phyloP scores from a whole-genome alignment of 2,888 invertebrate species.

The Drosophila greeni region DNA sequence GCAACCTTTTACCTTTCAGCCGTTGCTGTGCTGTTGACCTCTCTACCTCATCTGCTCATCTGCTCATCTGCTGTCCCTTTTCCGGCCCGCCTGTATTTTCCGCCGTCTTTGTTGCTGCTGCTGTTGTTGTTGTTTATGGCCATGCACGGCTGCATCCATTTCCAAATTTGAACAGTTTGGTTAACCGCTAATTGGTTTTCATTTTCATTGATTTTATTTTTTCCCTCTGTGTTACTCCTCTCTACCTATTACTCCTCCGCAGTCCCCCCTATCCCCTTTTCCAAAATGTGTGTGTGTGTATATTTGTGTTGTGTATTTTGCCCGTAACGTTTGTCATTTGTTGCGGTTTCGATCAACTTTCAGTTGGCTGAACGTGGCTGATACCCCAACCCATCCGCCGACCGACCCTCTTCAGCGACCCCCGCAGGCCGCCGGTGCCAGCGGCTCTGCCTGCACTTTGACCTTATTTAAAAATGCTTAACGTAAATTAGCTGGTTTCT shows the following conservation, averaged over 20 bases:
- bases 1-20: slow-evolving; percentile 45
- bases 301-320: slow-evolving; percentile 46
- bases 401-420: not conserved
- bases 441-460: slow-evolving; percentile 34
- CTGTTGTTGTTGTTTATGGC: slow-evolving; percentile 53
- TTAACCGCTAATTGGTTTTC: slow-evolving; percentile 72
- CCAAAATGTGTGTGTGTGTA: not conserved
- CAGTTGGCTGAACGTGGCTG: slow-evolving; percentile 48
- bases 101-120: slow-evolving; percentile 33
- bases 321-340: slow-evolving; percentile 69
- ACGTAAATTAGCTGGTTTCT: slow-evolving; percentile 70
- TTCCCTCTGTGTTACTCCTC: slow-evolving; percentile 24
- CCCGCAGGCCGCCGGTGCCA: not conserved
- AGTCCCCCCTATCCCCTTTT: not conserved
- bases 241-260: slow-evolving; percentile 1
- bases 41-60: slow-evolving; percentile 26
- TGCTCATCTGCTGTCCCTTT: slow-evolving; percentile 15
- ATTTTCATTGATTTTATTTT: slow-evolving; percentile 70
- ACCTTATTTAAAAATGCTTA: slow-evolving; percentile 71
- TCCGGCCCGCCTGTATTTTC: slow-evolving; percentile 2
- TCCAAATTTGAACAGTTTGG: slow-evolving; percentile 73
- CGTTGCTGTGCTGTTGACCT: slow-evolving; percentile 27
- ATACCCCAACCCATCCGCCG: not conserved
- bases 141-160: slow-evolving; percentile 70
- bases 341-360: slow-evolving; percentile 68